Percentiles rank a stretch among this genome's conserved stretches.
These are phyloP conservation scores for Orchesellides sinensis DNA, from an alignment of 2,888 invertebrate genomes.

Conservation along the genomic window DNA sequence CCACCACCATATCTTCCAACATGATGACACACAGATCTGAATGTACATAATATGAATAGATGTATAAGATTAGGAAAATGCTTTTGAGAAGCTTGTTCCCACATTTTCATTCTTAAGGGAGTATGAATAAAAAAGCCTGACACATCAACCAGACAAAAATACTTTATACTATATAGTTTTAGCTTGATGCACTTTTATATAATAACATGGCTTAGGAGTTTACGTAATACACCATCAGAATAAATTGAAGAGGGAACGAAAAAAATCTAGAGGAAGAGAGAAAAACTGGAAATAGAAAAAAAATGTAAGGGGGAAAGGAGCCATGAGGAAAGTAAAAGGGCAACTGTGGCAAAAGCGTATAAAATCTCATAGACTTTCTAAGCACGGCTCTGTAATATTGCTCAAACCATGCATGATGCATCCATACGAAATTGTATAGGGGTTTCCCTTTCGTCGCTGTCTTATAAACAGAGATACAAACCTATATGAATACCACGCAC, in stretches of 20 bases:
- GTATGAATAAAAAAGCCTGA: too few relatives aligned
- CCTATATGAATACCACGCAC: neutral
- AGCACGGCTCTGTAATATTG: slow-evolving; percentile 42
- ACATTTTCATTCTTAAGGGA: neutral
- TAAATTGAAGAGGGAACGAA: slow-evolving; percentile 43
- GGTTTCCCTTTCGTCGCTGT: neutral
- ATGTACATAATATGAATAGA: neutral
- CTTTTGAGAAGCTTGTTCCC: neutral
- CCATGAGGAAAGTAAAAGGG: slow-evolving; percentile 20
- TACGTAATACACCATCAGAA: slow-evolving; percentile 17
- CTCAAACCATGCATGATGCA: neutral
- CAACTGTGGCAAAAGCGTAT: slow-evolving; percentile 1
- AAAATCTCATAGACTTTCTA: slow-evolving; percentile 40
- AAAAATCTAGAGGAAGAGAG: slow-evolving; percentile 6
- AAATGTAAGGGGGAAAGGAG: slow-evolving; percentile 15
- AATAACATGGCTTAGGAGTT: neutral
- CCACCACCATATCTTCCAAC: too few relatives aligned
- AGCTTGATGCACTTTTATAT: too few relatives aligned
- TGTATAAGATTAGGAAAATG: neutral
- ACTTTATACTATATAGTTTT: too few relatives aligned
- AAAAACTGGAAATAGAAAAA: slow-evolving; percentile 13
- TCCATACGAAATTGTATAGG: neutral
- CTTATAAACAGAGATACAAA: too few relatives aligned
- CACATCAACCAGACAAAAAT: too few relatives aligned
- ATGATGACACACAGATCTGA: too few relatives aligned